Conservation (phyloP, 35 echinoderm and acorn worm species). For the Ophiothrix spiculata region DNA sequence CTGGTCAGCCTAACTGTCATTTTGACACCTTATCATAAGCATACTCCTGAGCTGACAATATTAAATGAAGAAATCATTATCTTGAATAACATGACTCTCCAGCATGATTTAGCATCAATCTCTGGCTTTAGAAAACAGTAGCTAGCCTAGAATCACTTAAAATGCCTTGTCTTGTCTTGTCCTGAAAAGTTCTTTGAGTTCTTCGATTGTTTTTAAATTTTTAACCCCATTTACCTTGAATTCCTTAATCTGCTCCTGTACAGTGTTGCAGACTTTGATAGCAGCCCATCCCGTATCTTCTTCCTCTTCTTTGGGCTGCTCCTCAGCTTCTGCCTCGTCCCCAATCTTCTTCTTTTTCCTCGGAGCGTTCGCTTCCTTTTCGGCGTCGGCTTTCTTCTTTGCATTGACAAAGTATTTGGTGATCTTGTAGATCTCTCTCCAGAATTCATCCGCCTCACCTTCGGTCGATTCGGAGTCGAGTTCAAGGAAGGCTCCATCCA, state of each 20-base stretch:
- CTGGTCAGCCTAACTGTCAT: too few species aligned
- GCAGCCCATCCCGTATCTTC: constrained; percentile 82
- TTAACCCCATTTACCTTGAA: constrained; percentile 91
- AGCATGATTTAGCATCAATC: too few species aligned
- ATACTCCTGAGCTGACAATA: too few species aligned
- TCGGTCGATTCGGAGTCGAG: constrained; percentile 89
- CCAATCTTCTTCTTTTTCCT: constrained; percentile 70
- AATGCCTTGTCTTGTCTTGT: too few species aligned
- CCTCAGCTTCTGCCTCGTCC: constrained; percentile 35
- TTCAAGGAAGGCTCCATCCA: constrained; percentile 93
- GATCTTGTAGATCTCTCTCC: constrained; percentile 99
- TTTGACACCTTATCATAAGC: too few species aligned
- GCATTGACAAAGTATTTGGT: constrained; percentile 77
- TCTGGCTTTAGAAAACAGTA: too few species aligned
- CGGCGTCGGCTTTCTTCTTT: constrained; percentile 96
- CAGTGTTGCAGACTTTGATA: constrained; percentile 87
- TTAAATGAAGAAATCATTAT: too few species aligned
- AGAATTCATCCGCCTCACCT: constrained; percentile 85
- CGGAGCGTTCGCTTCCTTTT: constrained; percentile 80
- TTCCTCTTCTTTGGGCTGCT: constrained; percentile 58
- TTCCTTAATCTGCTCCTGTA: constrained; percentile 89
- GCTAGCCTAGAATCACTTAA: too few species aligned
- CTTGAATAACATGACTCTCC: too few species aligned
- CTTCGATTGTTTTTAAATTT: too few species aligned
- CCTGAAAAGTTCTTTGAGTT: too few species aligned